These are phyloP conservation scores for Poeciliopsis gracilis DNA, from an alignment of 2,797 vertebrate species.

Conservation along the genomic window DNA sequence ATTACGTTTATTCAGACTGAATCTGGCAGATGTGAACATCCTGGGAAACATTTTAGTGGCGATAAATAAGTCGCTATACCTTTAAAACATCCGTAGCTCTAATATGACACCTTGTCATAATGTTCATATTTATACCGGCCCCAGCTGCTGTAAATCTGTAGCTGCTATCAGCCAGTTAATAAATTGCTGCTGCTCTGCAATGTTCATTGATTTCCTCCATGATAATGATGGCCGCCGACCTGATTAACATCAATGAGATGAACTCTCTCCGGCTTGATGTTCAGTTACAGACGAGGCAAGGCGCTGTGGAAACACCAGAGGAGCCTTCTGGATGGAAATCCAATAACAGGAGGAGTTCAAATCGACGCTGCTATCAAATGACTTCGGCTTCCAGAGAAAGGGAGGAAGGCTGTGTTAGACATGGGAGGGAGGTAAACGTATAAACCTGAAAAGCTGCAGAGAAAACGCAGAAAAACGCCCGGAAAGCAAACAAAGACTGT, in stretches of 20 bases:
- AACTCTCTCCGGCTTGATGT: conserved; percentile 24
- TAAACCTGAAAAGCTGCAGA: conserved; percentile 7
- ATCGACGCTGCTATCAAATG: conserved; percentile 59
- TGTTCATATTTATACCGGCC: not conserved
- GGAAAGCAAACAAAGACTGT: not conserved
- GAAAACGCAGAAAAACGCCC: conserved; percentile 24
- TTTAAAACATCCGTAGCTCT: not conserved
- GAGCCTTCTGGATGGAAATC: conserved; percentile 49
- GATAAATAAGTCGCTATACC: not conserved
- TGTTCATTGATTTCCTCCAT: not conserved
- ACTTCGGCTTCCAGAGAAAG: conserved; percentile 23
- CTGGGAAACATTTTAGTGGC: not conserved
- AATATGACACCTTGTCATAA: not conserved
- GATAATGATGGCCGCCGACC: not conserved
- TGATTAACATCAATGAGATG: conserved; percentile 6
- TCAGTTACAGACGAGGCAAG: conserved; percentile 18
- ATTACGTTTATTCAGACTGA: not conserved
- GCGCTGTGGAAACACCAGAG: conserved; percentile 1
- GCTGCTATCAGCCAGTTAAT: not conserved
- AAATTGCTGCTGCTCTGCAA: not conserved
- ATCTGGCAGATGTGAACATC: not conserved
- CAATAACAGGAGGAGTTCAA: conserved; percentile 53
- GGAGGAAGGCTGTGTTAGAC: conserved; percentile 13
- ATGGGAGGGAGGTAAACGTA: conserved; percentile 31
- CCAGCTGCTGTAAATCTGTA: not conserved